A percentile compares a stretch with the other conserved stretches of the same genome.
Conservation (phyloP, 2,113 vertebrate species). For the Marcusenius ussheri region DNA sequence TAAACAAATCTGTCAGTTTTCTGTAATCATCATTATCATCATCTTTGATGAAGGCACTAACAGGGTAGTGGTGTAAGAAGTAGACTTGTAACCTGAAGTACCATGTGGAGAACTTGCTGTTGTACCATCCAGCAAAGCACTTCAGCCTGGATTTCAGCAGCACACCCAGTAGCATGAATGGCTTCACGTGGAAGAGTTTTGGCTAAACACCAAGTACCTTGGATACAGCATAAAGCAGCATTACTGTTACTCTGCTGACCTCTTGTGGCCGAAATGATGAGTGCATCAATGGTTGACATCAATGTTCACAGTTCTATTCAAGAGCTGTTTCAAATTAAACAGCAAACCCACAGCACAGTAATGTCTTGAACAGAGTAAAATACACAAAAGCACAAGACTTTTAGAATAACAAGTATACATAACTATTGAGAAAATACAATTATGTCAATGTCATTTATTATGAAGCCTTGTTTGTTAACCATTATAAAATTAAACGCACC, state of each 20-base stretch:
- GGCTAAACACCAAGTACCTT: neutral
- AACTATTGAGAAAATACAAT: neutral
- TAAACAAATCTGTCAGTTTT: neutral
- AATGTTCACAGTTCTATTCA: neutral
- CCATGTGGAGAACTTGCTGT: neutral
- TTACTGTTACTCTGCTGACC: neutral
- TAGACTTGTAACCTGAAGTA: neutral
- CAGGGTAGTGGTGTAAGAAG: neutral
- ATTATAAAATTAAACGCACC: neutral
- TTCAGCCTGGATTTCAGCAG: neutral
- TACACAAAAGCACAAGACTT: neutral
- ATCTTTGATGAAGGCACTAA: neutral
- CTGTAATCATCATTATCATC: neutral
- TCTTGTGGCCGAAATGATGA: neutral
- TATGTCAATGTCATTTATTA: neutral
- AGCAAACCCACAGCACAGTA: neutral
- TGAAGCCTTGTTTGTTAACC: neutral
- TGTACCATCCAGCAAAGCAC: neutral
- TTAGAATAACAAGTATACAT: neutral
- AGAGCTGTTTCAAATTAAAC: neutral
- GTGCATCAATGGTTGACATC: neutral
- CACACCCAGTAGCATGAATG: neutral
- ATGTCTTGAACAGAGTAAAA: neutral
- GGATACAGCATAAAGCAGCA: neutral
- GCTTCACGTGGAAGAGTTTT: neutral